Percentiles rank a stretch among this genome's conserved stretches.
Conservation (phyloP, 2,888 invertebrate genomes). For the Luffia ferchaultella region DNA sequence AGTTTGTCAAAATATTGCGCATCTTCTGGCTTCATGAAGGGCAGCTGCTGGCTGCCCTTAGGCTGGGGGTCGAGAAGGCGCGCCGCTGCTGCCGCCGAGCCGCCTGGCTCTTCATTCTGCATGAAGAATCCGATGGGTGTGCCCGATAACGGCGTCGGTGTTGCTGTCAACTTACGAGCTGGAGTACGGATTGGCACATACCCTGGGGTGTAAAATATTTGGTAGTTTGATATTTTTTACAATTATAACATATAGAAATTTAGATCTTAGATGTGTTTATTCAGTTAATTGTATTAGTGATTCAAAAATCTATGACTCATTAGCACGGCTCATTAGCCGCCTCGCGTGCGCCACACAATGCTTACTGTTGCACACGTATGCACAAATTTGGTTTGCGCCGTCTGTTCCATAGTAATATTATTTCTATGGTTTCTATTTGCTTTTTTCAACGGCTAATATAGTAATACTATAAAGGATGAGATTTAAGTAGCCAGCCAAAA, state of each 20-base stretch:
- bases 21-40: slow-evolving; percentile 99
- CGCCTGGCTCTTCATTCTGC: slow-evolving; percentile 86
- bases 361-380: no score
- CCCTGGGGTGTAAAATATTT: slow-evolving; percentile 36
- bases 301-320: no score
- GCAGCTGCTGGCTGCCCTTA: slow-evolving; percentile 88
- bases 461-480: no score
- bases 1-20: slow-evolving; percentile 99
- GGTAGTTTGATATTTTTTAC: background rate
- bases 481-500: no score
- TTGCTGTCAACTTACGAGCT: slow-evolving; percentile 95
- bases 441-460: no score
- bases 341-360: no score
- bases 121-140: slow-evolving; percentile 95
- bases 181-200: slow-evolving; percentile 98
- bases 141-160: slow-evolving; percentile 95
- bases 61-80: slow-evolving; percentile 93
- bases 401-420: no score
- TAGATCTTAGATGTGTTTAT: background rate
- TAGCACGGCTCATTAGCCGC: no score
- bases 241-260: background rate
- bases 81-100: slow-evolving; percentile 84
- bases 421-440: no score
- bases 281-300: no score
- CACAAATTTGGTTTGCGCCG: no score